These are phyloP conservation scores for Tuta absoluta DNA, from an alignment of 2,888 invertebrate species.

Conservation along the genomic window DNA sequence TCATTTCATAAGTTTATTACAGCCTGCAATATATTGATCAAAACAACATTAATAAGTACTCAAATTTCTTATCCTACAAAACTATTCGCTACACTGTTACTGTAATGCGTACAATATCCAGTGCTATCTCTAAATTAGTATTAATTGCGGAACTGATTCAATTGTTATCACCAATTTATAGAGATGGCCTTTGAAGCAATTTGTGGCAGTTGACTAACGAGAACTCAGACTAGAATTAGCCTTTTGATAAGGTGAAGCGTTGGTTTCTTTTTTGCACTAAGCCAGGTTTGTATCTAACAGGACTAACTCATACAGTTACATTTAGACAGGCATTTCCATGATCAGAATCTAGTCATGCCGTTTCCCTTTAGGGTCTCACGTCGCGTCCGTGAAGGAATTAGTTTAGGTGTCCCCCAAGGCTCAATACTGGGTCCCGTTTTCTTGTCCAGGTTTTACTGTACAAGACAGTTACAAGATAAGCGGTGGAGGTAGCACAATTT, in stretches of 20 bases:
- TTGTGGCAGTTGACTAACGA: slow-evolving; percentile 41
- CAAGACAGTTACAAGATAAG: background rate
- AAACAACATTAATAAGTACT: too few species aligned
- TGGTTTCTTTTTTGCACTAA: background rate
- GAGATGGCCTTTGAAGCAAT: slow-evolving; percentile 67
- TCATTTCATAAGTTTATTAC: too few species aligned
- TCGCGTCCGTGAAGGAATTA: slow-evolving; percentile 19
- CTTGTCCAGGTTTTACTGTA: background rate
- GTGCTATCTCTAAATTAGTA: slow-evolving; percentile 63
- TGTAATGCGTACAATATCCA: background rate
- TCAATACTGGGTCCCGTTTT: slow-evolving; percentile 13
- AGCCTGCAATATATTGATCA: too few species aligned
- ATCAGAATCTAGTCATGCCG: slow-evolving; percentile 14
- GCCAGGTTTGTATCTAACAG: background rate
- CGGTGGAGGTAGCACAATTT: background rate
- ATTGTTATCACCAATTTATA: slow-evolving; percentile 72
- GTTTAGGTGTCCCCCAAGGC: slow-evolving; percentile 16
- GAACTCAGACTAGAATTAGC: slow-evolving; percentile 37
- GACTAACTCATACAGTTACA: background rate
- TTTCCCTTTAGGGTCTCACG: slow-evolving; percentile 13
- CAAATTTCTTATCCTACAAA: too few species aligned
- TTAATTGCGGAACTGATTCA: slow-evolving; percentile 80
- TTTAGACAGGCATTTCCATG: slow-evolving; percentile 14
- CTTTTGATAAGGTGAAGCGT: background rate
- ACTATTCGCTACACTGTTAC: background rate